Evolutionary conservation across 1,140 invertebrate genomes (phyloP).

Genomic region (Rhyacophila brunnea): DNA sequence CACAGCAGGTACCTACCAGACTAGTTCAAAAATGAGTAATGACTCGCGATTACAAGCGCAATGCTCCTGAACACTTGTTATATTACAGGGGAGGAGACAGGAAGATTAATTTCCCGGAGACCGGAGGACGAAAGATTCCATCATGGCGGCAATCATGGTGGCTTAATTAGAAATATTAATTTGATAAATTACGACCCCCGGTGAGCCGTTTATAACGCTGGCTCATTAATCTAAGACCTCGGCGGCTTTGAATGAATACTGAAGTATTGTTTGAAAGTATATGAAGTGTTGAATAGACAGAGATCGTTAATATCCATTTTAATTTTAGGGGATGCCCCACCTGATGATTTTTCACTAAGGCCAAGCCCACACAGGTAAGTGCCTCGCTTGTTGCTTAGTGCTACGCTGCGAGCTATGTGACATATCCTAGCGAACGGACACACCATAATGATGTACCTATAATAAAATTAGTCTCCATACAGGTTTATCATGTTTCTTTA

Average conservation of each 20-base stretch:
- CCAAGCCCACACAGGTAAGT: no score
- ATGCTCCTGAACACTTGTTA: no score
- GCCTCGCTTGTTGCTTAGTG: no score
- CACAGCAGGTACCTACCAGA: no score
- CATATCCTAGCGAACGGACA: no score
- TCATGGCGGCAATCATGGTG: slow-evolving; percentile 23
- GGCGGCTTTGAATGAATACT: background rate
- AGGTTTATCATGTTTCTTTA: no score
- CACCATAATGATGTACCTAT: no score
- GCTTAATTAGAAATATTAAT: slow-evolving; percentile 32
- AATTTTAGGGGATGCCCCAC: no score
- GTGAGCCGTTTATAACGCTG: background rate
- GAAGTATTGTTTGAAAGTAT: background rate
- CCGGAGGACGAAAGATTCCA: slow-evolving; percentile 18
- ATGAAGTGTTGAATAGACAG: background rate
- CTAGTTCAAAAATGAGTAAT: slow-evolving; percentile 21
- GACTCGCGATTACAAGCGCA: slow-evolving; percentile 12
- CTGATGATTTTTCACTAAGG: no score
- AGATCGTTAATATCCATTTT: no score
- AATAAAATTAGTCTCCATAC: no score
- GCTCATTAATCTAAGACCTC: slow-evolving; percentile 8
- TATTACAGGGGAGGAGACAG: slow-evolving; percentile 7
- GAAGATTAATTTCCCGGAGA: slow-evolving; percentile 26
- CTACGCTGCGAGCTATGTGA: no score
- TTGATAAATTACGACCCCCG: slow-evolving; percentile 27